Evolutionary conservation across 2,113 vertebrate species (phyloP).

Genomic region (Ptilorrhoa leucosticta): DNA sequence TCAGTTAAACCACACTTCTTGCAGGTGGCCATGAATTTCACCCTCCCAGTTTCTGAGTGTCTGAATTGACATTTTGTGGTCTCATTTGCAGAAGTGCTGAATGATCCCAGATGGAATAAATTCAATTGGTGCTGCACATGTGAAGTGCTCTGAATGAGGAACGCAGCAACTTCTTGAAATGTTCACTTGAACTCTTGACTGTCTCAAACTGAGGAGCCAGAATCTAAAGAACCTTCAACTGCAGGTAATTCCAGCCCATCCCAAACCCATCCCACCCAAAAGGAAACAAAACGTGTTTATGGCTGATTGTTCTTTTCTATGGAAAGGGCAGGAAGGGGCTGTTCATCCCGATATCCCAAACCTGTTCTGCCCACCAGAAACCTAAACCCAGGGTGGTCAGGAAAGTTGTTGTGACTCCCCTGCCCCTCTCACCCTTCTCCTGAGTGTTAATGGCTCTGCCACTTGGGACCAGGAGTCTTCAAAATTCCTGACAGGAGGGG

Average conservation of each 20-base stretch:
- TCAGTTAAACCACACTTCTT: conserved; percentile 13
- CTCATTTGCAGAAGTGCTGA: conserved; percentile 29
- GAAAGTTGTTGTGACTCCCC: not conserved
- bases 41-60: not conserved
- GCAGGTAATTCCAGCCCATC: not conserved
- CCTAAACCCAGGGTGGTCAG: not conserved
- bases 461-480: not conserved
- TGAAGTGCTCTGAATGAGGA: not conserved
- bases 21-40: not conserved
- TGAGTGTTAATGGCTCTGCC: not conserved
- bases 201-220: not conserved
- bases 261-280: not conserved
- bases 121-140: not conserved
- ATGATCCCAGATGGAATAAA: not conserved
- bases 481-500: not conserved
- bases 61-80: conserved; percentile 14
- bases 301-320: not conserved
- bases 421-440: not conserved
- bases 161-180: not conserved
- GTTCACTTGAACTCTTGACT: not conserved
- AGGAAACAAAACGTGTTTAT: not conserved
- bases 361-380: not conserved
- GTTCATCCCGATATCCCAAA: not conserved
- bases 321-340: not conserved
- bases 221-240: not conserved